Percentiles rank a stretch among this genome's conserved stretches.
Evolutionary conservation across 2,797 vertebrate species (phyloP).

Genomic region (Phrynocephalus guinanensis): DNA sequence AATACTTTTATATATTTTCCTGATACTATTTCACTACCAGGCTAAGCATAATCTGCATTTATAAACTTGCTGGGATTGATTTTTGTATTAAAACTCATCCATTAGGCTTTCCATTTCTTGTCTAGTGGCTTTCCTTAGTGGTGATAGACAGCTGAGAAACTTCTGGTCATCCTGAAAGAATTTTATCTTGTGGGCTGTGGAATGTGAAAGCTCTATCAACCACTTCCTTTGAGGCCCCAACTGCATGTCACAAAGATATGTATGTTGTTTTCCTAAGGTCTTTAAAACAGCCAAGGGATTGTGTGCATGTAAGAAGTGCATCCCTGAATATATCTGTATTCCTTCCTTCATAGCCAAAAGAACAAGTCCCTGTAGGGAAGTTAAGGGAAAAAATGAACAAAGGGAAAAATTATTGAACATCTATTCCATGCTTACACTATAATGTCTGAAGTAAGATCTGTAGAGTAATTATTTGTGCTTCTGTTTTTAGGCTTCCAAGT

Average conservation of each 20-base stretch:
- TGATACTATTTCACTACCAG: neutral
- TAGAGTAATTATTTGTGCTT: slow-evolving; percentile 33
- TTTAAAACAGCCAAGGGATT: neutral
- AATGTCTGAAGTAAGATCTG: neutral
- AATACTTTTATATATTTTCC: neutral
- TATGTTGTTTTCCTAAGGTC: neutral
- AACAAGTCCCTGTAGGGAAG: neutral
- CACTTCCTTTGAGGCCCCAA: neutral
- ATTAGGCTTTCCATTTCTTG: neutral
- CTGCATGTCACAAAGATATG: neutral
- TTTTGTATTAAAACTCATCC: neutral
- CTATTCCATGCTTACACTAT: neutral
- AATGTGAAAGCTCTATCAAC: neutral
- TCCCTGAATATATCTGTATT: neutral
- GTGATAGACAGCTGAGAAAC: neutral
- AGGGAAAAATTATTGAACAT: neutral
- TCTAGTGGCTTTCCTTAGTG: neutral
- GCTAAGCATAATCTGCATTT: neutral
- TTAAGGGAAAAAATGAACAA: neutral
- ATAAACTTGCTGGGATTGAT: neutral
- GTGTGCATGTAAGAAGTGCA: neutral
- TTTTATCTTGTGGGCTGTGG: neutral
- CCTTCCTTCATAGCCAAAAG: neutral
- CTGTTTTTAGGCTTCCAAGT: slow-evolving; percentile 94
- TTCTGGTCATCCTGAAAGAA: neutral